Percentiles rank a stretch among this genome's conserved stretches.
phyloP scores from a whole-genome alignment of 2,113 vertebrate genomes.

The Thermophis baileyi region DNA sequence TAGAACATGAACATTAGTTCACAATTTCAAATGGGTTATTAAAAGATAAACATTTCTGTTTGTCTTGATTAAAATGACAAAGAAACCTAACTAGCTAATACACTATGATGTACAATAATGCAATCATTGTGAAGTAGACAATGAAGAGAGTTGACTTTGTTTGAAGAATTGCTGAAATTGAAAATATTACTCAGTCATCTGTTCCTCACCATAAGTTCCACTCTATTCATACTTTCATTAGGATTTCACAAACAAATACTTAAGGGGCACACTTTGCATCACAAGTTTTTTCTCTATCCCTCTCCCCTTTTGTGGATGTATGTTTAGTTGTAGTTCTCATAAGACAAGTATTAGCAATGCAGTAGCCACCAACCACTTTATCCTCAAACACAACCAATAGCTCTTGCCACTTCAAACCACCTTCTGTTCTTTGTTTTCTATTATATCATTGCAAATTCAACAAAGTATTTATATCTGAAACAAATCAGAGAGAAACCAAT shows the following conservation, averaged over 20 bases:
- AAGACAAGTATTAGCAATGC: not conserved
- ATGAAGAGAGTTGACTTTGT: not conserved
- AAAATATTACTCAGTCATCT: not conserved
- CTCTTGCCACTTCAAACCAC: not conserved
- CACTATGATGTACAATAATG: not conserved
- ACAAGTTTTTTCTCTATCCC: not conserved
- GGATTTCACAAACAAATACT: not conserved
- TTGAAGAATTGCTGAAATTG: not conserved
- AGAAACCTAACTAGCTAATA: not conserved
- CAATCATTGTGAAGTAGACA: not conserved
- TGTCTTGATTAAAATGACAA: not conserved
- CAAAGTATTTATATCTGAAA: not conserved
- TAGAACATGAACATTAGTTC: not conserved
- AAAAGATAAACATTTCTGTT: not conserved
- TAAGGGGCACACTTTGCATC: not conserved
- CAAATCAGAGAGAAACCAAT: not conserved
- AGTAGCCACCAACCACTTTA: not conserved
- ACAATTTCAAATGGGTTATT: not conserved
- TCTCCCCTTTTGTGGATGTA: not conserved
- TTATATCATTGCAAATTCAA: not conserved
- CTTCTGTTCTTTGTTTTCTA: not conserved
- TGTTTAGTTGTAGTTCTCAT: not conserved
- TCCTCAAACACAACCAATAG: not conserved
- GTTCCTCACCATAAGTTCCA: not conserved
- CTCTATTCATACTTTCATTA: not conserved